These are phyloP conservation scores for Leptopilina drosophilae DNA, from an alignment of 2,888 invertebrate genomes.

Conservation along the genomic window DNA sequence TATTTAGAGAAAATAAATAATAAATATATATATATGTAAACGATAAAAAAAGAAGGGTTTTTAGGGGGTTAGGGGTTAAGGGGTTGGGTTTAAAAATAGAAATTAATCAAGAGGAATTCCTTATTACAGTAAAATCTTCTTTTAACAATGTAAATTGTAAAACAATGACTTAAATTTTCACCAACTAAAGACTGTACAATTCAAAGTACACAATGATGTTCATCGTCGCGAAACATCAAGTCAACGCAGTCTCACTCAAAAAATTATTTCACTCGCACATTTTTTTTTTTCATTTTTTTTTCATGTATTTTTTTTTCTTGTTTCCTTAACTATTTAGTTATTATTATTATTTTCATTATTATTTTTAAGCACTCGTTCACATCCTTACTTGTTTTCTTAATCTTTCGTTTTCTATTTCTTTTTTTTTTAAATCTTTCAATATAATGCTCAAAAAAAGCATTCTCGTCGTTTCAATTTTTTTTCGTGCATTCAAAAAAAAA, in stretches of 20 bases:
- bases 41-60: constrained; percentile 47
- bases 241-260: constrained; percentile 61
- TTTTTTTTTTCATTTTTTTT: constrained; percentile 24
- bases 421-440: constrained; percentile 51
- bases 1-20: constrained; percentile 46
- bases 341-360: constrained; percentile 1
- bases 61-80: too few species aligned
- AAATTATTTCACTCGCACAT: constrained; percentile 47
- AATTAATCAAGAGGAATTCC: constrained; percentile 57
- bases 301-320: constrained; percentile 49
- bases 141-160: constrained; percentile 68
- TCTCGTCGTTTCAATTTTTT: too few species aligned
- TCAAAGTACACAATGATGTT: constrained; percentile 69
- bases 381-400: constrained; percentile 46
- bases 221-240: constrained; percentile 60
- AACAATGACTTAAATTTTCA: constrained; percentile 73
- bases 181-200: constrained; percentile 73
- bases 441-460: too few species aligned
- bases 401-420: constrained; percentile 36
- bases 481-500: too few species aligned
- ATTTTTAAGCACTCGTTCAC: constrained; percentile 10
- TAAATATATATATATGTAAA: constrained; percentile 30
- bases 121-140: constrained; percentile 58
- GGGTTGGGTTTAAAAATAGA: constrained; percentile 50
- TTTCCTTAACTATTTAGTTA: constrained; percentile 24